Evolutionary conservation across 2,888 invertebrate genomes (phyloP), one percentile per base, ranked within the genome.

Genomic region (Nasonia oneida): DNA sequence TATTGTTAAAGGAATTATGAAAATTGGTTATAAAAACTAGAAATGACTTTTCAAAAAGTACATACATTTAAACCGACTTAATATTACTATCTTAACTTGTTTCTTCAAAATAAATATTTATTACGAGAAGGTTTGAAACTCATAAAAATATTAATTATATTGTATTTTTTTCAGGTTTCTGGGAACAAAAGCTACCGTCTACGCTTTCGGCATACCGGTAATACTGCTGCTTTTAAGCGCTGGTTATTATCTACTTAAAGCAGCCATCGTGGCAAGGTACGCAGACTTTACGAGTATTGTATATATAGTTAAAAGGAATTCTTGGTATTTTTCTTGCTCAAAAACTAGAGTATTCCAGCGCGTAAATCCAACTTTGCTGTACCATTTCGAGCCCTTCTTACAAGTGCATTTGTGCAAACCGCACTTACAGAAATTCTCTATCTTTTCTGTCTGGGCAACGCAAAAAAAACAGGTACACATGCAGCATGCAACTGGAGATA

Each of bases 401-500:
- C 70, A 18, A 33, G 18, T 71, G 8, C 39, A 10, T 42, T 39
- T 10, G n/a, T 23, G n/a, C 39, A 74, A 61, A 23, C 5, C 1
- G 3, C n/a, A 14, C 18, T 81, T n/a, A 39, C 50, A 12, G 39
- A 29, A 64, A n/a, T 64, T 29, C 61, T 76, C 18, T 73, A 18
- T 73, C 42, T 73, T 57, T 83, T 78, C 37, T 71, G 57, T 82
- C n/a, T 57, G 57, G 14, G 42, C 15, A 73, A 79, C 33, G 29
- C 75, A 81, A 77, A 84, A n/a, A 79, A 50, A 79, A 74, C 80
- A 94, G 95, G 89, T 94, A 95, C 91, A 95, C 95, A 64, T 94
- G 95, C 90, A 95, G 94, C 89, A 94, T 95, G 94, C 95, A 95
- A 89, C 92, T 95, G 87, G 95, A 95, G 88, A 93, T 94, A 86